Percentiles rank a stretch among this genome's conserved stretches.
Evolutionary conservation across 1,140 invertebrate genomes (phyloP).

Genomic region (Triops cancriformis): DNA sequence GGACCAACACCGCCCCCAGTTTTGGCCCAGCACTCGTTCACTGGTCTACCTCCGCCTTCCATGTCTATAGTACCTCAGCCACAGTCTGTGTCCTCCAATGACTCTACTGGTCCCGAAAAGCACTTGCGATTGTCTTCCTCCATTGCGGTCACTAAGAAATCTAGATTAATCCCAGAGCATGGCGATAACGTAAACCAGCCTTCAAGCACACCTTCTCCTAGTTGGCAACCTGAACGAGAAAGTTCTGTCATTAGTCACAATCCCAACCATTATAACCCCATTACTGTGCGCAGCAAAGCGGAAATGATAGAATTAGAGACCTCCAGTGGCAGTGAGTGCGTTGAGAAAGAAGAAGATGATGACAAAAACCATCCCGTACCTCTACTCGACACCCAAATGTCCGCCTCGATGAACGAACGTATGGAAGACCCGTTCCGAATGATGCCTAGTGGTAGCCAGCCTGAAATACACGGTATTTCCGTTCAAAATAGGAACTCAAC

Average conservation of each 20-base stretch:
- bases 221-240: background rate
- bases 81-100: background rate
- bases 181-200: background rate
- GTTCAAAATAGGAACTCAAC: background rate
- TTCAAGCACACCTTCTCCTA: background rate
- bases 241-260: slow-evolving; percentile 1
- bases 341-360: background rate
- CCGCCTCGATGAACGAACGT: background rate
- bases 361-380: background rate
- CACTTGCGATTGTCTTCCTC: background rate
- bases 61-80: slow-evolving; percentile 3
- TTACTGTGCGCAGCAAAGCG: background rate
- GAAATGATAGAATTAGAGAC: background rate
- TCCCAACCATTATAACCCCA: background rate
- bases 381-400: background rate
- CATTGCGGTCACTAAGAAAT: background rate
- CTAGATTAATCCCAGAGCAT: background rate
- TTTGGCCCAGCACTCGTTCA: background rate
- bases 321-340: background rate
- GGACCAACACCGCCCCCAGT: background rate
- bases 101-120: background rate
- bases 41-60: slow-evolving; percentile 11
- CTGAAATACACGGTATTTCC: background rate
- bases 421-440: background rate
- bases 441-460: background rate